These are phyloP conservation scores for Xenus cinereus DNA, from an alignment of 2,113 vertebrate species.

Conservation along the genomic window DNA sequence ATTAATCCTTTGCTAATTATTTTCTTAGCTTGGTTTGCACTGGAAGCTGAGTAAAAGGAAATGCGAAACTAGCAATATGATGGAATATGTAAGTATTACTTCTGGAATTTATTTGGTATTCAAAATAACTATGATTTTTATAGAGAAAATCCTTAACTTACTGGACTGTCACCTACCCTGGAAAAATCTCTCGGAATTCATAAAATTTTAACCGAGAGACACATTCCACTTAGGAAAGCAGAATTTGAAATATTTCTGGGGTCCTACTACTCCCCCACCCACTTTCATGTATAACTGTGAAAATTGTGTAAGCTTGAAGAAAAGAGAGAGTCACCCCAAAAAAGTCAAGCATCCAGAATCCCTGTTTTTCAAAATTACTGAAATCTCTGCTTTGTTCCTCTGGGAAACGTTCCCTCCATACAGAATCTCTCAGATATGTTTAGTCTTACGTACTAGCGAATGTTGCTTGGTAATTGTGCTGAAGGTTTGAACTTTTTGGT, in stretches of 20 bases:
- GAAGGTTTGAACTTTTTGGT: conserved; percentile 35
- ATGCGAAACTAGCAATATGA: conserved; percentile 99
- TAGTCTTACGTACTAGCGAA: neutral
- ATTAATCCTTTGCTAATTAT: conserved; percentile 38
- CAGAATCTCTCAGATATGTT: neutral
- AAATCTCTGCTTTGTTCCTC: neutral
- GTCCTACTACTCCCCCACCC: neutral
- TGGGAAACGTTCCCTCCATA: neutral
- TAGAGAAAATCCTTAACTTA: neutral
- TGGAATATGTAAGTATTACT: conserved; percentile 88
- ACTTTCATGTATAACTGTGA: neutral
- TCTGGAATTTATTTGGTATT: neutral
- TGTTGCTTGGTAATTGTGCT: neutral
- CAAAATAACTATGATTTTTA: neutral
- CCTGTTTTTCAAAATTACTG: neutral
- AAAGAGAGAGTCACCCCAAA: neutral
- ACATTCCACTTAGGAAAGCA: neutral
- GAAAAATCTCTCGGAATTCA: neutral
- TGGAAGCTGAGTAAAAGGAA: conserved; percentile 99
- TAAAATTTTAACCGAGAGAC: neutral
- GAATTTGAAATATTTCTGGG: neutral
- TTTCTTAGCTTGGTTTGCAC: conserved; percentile 92
- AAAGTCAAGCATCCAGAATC: neutral
- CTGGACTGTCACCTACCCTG: neutral
- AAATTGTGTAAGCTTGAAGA: neutral